A percentile compares a stretch with the other conserved stretches of the same genome.
Evolutionary conservation across 2,797 vertebrate genomes (phyloP).

Genomic region (Pyrrhura leucotis): DNA sequence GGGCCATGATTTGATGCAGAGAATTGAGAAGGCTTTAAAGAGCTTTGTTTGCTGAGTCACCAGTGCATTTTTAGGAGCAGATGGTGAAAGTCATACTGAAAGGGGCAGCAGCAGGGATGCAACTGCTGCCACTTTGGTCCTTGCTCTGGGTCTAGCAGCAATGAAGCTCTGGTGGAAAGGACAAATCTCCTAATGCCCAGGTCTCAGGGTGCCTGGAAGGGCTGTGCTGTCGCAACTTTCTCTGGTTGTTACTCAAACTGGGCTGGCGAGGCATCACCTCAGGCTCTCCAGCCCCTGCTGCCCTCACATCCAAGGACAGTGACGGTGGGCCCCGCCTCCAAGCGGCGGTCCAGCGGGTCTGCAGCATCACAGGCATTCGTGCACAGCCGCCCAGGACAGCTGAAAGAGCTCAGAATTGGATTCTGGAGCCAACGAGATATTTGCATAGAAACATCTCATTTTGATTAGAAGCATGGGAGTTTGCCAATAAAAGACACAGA

Average conservation of each 20-base stretch:
- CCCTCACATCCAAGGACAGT: background rate
- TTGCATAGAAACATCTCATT: background rate
- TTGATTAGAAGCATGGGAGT: background rate
- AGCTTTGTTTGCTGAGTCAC: background rate
- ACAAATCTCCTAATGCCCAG: background rate
- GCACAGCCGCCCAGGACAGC: background rate
- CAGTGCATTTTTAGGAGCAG: background rate
- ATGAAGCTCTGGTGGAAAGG: background rate
- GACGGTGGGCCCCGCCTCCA: background rate
- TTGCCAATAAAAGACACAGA: background rate
- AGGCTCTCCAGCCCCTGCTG: background rate
- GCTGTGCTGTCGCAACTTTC: background rate
- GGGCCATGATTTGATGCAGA: background rate
- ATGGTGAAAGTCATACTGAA: background rate
- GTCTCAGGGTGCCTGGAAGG: background rate
- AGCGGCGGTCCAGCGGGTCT: background rate
- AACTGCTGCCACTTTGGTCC: background rate
- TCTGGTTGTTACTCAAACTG: background rate
- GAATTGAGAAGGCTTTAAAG: background rate
- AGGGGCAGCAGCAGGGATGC: background rate
- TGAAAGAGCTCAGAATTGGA: too few species aligned
- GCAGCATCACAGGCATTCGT: background rate
- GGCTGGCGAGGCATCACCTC: background rate
- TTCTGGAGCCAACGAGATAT: background rate
- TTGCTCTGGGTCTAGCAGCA: background rate